These are phyloP conservation scores for Ciconia nigra DNA, from an alignment of 2,797 vertebrate species.

Conservation along the genomic window DNA sequence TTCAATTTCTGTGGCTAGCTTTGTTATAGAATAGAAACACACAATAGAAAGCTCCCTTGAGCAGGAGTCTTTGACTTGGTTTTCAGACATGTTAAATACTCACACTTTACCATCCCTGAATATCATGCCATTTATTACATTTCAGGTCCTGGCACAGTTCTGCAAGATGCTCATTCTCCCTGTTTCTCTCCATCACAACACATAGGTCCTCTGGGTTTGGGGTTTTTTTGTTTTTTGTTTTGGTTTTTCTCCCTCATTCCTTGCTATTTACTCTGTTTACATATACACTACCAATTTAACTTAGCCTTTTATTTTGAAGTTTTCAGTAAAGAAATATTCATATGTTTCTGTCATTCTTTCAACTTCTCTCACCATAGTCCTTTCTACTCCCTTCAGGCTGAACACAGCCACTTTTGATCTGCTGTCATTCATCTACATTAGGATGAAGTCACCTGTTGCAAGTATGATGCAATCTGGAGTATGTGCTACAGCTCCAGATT, in stretches of 20 bases:
- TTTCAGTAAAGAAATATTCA: not conserved
- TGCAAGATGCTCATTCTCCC: not conserved
- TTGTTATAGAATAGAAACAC: not conserved
- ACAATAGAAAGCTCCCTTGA: not conserved
- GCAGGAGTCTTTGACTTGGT: not conserved
- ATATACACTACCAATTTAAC: not conserved
- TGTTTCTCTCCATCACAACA: not conserved
- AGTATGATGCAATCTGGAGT: not conserved
- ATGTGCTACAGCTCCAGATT: not conserved
- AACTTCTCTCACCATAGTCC: not conserved
- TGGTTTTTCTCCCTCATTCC: not conserved
- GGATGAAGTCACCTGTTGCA: not conserved
- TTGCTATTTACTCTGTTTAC: not conserved
- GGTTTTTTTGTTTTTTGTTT: not conserved
- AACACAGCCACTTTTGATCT: not conserved
- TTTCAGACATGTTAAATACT: not conserved
- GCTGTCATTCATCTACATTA: not conserved
- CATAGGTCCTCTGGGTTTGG: not conserved
- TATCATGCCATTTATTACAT: not conserved
- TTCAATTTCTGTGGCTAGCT: not conserved
- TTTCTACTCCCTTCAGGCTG: not conserved
- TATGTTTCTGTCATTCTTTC: not conserved
- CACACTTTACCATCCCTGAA: not conserved
- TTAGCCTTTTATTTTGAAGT: not conserved
- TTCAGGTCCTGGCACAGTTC: not conserved